Base-by-base conservation (phyloP, 2,888 invertebrate species). In the Belgica antarctica region DNA sequence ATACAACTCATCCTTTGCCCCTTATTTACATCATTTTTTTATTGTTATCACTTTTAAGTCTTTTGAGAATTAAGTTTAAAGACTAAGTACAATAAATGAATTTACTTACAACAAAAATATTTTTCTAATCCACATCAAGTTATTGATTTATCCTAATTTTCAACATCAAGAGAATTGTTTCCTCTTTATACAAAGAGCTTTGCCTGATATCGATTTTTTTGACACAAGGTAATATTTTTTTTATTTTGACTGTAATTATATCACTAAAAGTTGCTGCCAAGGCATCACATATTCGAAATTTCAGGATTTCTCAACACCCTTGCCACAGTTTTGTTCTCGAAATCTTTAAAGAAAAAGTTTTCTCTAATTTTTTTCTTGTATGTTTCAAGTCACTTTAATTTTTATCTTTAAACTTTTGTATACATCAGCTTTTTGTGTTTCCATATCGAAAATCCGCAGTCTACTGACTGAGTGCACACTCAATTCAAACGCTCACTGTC, bases 401-500 rank as follows among this genome's bases (percentile, higher is more conserved):
- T 52, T 52, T 31, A 8, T 31, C 34, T 31, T 31, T 31, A 5
- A 31, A 31, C 34, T 31, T 8, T 31, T 31, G n/a, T 8, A 31
- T 5, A 31, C 34, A 12, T 31, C 34, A 46, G 47, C 34, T 46
- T 28, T 66, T 57, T 27, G 47, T 72, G 73, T 72, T 72, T 73
- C 72, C 72, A 72, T 70, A 71, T 72, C 70, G 71, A 73, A 74
- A 73, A 73, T 73, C 73, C 72, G 72, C 73, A 73, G 73, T n/a
- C n/a, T n/a, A n/a, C 73, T 71, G 73, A 74, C 73, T 73, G 73
- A 73, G 65, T 63, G 63, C 22, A 46, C 41, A 68, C 66, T 63
- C 63, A 63, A 41, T 52, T 52, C 12, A 22, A 52, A 52, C 22
- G 52, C 22, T 19, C 52, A 52, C 52, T 52, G 17, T 8, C 52